phyloP scores from a whole-genome alignment of 1,140 invertebrate species.

The Gonioctena quinquepunctata region DNA sequence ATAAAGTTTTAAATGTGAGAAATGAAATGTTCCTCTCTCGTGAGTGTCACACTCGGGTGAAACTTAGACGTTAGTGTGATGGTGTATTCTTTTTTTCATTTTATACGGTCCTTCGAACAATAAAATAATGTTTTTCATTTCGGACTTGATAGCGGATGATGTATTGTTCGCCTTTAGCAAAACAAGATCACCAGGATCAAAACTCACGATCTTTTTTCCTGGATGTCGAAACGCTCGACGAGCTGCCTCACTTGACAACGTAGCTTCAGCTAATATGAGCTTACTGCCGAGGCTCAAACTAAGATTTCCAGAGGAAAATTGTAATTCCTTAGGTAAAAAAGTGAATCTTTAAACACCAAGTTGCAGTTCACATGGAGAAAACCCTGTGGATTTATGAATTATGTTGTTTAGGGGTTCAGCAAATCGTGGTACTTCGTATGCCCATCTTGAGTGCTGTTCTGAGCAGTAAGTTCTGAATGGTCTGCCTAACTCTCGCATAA shows the following conservation, averaged over 20 bases:
- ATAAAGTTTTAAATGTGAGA: no score
- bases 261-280: background rate
- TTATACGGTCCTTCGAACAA: background rate
- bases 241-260: background rate
- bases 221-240: background rate
- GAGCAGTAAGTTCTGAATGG: conserved; percentile 10
- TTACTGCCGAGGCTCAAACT: background rate
- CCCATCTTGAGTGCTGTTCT: conserved; percentile 15
- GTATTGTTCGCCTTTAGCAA: background rate
- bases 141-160: background rate
- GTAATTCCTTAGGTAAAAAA: background rate
- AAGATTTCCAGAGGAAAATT: background rate
- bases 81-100: background rate
- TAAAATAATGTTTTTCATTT: background rate
- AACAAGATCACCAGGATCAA: no score
- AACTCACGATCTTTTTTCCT: no score
- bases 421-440: conserved; percentile 9
- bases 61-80: no score
- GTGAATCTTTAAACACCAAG: background rate
- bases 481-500: conserved; percentile 13
- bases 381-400: conserved; percentile 15
- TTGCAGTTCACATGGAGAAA: background rate
- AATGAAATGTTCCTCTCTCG: no score
- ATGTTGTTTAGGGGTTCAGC: conserved; percentile 6
- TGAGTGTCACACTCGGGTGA: no score